Percentiles rank a stretch among this genome's conserved stretches.
These are phyloP conservation scores for Abrostola triplasia DNA, from an alignment of 2,888 invertebrate genomes.

Conservation along the genomic window DNA sequence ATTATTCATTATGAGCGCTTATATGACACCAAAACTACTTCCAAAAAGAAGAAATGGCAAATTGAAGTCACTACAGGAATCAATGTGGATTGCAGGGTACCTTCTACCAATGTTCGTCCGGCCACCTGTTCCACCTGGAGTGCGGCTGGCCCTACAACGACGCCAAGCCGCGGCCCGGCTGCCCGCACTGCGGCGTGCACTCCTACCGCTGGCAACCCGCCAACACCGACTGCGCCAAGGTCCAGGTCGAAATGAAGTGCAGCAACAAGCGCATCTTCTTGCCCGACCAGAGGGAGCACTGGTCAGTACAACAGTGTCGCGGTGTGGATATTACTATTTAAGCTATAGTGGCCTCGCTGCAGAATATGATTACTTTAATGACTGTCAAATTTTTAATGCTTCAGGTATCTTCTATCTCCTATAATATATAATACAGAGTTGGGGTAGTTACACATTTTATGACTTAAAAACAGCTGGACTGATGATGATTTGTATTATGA, in stretches of 20 bases:
- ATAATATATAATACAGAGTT: too few species aligned
- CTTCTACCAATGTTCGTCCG: slow-evolving; percentile 93
- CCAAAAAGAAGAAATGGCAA: background rate
- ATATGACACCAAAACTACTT: background rate
- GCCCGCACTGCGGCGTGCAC: slow-evolving; percentile 83
- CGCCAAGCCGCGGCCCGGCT: slow-evolving; percentile 68
- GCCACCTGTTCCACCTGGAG: slow-evolving; percentile 95
- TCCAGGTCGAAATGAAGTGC: slow-evolving; percentile 74
- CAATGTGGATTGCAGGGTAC: slow-evolving; percentile 88
- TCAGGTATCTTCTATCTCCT: too few species aligned
- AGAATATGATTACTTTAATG: too few species aligned
- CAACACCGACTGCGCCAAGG: slow-evolving; percentile 68
- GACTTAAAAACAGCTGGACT: too few species aligned
- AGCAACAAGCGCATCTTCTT: slow-evolving; percentile 77
- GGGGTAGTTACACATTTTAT: too few species aligned
- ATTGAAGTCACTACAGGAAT: background rate
- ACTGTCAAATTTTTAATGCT: too few species aligned
- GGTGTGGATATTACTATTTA: background rate
- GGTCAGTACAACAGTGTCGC: slow-evolving; percentile 62
- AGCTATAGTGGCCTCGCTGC: too few species aligned
- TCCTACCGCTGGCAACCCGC: slow-evolving; percentile 75
- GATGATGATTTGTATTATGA: too few species aligned
- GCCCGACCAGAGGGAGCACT: slow-evolving; percentile 82
- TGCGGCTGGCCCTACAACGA: slow-evolving; percentile 89
- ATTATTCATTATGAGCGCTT: background rate